These are phyloP conservation scores for Rhinolophus ferrumequinum DNA, from an alignment of 2,113 vertebrate genomes.

Conservation along the genomic window DNA sequence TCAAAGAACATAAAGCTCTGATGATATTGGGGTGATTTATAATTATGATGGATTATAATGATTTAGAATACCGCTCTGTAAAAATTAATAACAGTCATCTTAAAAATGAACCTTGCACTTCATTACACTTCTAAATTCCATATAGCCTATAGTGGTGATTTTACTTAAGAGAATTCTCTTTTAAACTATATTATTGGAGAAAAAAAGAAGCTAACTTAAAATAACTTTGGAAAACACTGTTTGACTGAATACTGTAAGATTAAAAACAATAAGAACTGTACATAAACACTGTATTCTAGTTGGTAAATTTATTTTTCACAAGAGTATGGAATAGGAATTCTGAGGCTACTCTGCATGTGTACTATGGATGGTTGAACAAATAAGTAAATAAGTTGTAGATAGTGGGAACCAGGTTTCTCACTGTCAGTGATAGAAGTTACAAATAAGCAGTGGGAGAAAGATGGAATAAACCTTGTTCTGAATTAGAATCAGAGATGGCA, in stretches of 20 bases:
- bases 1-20: background rate
- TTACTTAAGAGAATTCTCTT: background rate
- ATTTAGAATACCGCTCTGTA: background rate
- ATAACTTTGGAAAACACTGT: background rate
- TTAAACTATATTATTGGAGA: background rate
- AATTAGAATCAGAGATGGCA: background rate
- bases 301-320: background rate
- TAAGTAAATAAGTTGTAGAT: background rate
- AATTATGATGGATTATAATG: background rate
- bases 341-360: background rate
- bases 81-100: background rate
- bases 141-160: background rate
- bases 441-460: background rate
- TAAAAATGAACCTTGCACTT: background rate
- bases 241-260: background rate
- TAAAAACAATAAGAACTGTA: conserved; percentile 20
- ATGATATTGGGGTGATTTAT: background rate
- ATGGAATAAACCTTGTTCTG: background rate
- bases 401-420: background rate
- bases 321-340: background rate
- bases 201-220: background rate
- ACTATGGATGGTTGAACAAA: background rate
- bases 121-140: background rate
- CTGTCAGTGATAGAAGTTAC: background rate
- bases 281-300: background rate